phyloP scores from a whole-genome alignment of 2,888 invertebrate genomes.

The Busseola fusca region DNA sequence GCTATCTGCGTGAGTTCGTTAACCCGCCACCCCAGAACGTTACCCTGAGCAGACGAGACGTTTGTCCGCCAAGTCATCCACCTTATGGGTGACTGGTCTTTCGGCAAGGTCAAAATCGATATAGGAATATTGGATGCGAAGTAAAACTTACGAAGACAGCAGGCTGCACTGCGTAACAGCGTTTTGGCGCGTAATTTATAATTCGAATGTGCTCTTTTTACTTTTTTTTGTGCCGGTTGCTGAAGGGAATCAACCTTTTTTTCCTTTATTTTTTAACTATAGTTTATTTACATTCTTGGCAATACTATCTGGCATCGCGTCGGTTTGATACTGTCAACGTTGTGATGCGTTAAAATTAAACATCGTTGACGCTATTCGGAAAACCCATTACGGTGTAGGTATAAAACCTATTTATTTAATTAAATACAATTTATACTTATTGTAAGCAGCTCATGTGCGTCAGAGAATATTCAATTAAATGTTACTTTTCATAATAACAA shows the following conservation, averaged over 20 bases:
- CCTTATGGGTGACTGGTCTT: conserved; percentile 48
- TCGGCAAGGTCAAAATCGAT: conserved; percentile 72
- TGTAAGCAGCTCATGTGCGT: conserved; percentile 2
- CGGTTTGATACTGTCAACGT: not conserved
- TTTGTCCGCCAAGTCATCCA: conserved; percentile 50
- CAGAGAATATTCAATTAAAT: conserved; percentile 4
- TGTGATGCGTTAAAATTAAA: not conserved
- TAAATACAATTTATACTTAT: conserved; percentile 7
- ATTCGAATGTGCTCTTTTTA: conserved; percentile 14
- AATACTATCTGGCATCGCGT: not conserved
- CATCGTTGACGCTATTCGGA: not conserved
- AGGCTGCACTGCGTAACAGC: not conserved
- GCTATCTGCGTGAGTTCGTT: conserved; percentile 40
- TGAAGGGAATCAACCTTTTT: not conserved
- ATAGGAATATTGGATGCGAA: conserved; percentile 19
- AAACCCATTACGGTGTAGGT: not conserved
- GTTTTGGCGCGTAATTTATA: conserved; percentile 38
- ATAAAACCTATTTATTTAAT: not conserved
- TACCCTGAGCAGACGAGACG: conserved; percentile 50
- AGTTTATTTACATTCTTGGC: conserved; percentile 34
- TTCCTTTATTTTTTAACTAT: not conserved
- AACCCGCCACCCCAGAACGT: conserved; percentile 31
- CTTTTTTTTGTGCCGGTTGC: conserved; percentile 8
- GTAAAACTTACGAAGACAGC: conserved; percentile 4
- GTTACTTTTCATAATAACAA: not conserved